Conservation (phyloP, 2,797 vertebrate species). For the Coccyzus lansbergi region DNA sequence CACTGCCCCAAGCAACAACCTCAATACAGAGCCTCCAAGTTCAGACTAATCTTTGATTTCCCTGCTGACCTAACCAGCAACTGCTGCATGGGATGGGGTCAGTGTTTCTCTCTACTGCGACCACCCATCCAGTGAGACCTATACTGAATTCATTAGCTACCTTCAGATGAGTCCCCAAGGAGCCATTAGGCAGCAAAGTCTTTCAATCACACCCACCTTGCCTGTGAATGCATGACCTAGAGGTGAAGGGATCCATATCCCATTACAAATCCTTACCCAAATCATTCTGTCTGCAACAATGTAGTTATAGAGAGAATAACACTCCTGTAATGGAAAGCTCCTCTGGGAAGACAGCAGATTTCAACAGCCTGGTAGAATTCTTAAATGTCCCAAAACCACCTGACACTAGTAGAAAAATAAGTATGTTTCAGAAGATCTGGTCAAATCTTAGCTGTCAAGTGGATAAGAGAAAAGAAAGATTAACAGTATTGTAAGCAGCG, state of each 20-base stretch:
- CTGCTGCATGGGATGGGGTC: not conserved
- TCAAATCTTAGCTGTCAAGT: not conserved
- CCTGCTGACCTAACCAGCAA: not conserved
- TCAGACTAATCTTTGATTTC: not conserved
- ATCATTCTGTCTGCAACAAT: conserved; percentile 26
- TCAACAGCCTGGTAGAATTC: not conserved
- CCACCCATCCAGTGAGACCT: not conserved
- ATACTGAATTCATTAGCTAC: conserved; percentile 25
- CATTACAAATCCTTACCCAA: conserved; percentile 42
- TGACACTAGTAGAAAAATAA: conserved; percentile 4
- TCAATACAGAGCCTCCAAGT: not conserved
- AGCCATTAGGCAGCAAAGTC: conserved; percentile 9
- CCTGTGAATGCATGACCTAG: conserved; percentile 29
- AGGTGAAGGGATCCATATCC: conserved; percentile 65
- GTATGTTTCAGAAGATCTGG: not conserved
- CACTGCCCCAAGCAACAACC: not conserved
- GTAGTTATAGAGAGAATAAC: not conserved
- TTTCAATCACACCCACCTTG: conserved; percentile 55
- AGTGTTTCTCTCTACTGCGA: not conserved
- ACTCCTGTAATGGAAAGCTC: conserved; percentile 1
- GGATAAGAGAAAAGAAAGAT: not conserved
- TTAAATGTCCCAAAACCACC: not conserved
- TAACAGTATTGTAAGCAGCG: not conserved
- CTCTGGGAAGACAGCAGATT: not conserved
- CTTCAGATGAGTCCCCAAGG: conserved; percentile 14